These are phyloP conservation scores for Pachymerium ferrugineum DNA, from an alignment of 2,888 invertebrate species.

Conservation along the genomic window DNA sequence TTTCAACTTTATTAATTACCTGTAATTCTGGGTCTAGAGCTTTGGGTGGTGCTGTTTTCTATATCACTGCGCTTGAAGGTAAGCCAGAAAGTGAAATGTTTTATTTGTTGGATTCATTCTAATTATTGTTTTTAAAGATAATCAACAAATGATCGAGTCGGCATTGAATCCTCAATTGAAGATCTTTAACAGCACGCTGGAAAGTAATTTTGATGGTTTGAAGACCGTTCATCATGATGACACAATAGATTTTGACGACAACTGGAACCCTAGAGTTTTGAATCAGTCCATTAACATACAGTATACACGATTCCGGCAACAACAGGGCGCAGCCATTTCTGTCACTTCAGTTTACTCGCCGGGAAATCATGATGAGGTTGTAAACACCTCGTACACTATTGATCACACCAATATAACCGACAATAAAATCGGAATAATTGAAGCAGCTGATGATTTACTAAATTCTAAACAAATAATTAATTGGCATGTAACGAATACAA, in stretches of 20 bases:
- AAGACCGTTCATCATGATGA: conserved; percentile 76
- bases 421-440: conserved; percentile 80
- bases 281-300: conserved; percentile 79
- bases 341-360: conserved; percentile 81
- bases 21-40: background rate
- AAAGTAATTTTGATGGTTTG: conserved; percentile 67
- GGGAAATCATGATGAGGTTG: conserved; percentile 71
- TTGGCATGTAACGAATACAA: conserved; percentile 80
- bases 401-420: conserved; percentile 76
- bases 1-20: background rate
- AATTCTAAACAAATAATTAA: conserved; percentile 96
- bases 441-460: conserved; percentile 84
- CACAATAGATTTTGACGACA: conserved; percentile 64
- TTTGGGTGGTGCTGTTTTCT: conserved; percentile 72
- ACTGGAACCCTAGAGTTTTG: conserved; percentile 76
- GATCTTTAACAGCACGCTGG: conserved; percentile 34
- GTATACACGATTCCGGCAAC: conserved; percentile 73
- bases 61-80: conserved; percentile 63
- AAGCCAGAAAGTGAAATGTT: conserved; percentile 33
- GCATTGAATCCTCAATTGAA: conserved; percentile 25
- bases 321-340: conserved; percentile 71
- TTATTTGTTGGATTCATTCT: background rate
- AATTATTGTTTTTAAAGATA: conserved; percentile 17
- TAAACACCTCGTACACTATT: conserved; percentile 82
- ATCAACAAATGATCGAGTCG: background rate